A percentile compares a stretch with the other conserved stretches of the same genome.
Evolutionary conservation across 1,140 invertebrate genomes (phyloP).

Genomic region (Paramacrobiotus metropolitanus): DNA sequence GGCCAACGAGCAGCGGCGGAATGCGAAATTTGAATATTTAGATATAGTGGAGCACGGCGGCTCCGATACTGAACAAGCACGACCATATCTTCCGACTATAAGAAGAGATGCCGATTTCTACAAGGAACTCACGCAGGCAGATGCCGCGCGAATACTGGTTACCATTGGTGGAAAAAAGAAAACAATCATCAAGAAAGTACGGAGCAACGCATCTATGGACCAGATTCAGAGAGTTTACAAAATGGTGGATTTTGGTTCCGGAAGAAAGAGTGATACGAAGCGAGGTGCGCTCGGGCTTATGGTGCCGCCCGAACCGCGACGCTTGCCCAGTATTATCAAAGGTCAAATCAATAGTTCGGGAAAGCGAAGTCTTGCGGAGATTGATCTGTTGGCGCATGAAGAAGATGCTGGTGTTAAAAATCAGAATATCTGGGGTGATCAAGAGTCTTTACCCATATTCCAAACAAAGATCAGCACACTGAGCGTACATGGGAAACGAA

Average conservation of each 20-base stretch:
- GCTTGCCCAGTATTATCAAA: not conserved
- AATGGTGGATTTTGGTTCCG: not conserved
- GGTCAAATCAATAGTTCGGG: not conserved
- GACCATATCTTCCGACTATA: not conserved
- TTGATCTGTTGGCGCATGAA: not conserved
- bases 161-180: too few species aligned
- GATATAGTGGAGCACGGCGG: not conserved
- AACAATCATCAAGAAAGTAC: not conserved
- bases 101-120: not conserved
- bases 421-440: not conserved
- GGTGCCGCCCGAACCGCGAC: not conserved
- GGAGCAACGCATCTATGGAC: not conserved
- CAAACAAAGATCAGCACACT: not conserved
- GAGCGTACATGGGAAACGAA: too few species aligned
- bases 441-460: not conserved
- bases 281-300: not conserved
- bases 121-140: not conserved
- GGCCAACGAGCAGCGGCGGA: not conserved
- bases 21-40: not conserved
- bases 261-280: not conserved
- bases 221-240: constrained; percentile 1
- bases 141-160: not conserved
- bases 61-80: not conserved
- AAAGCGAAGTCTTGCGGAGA: not conserved
- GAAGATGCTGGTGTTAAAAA: not conserved